phyloP scores from a whole-genome alignment of 2,797 vertebrate genomes.

The Argya squamiceps region DNA sequence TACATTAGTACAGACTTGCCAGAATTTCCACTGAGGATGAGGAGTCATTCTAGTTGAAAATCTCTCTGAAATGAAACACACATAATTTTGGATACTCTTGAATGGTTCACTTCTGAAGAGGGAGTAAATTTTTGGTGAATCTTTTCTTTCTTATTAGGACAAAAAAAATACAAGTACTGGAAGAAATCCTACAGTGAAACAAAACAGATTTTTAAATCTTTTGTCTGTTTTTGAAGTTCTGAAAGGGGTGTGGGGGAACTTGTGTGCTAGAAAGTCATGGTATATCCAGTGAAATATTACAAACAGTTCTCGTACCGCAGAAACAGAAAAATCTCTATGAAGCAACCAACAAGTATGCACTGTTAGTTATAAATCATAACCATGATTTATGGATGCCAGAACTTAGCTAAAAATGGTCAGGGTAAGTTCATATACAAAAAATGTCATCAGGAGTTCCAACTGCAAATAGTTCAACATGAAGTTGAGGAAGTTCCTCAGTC shows the following conservation, averaged over 20 bases:
- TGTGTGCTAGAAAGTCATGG: fast-evolving
- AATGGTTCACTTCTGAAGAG: neutral
- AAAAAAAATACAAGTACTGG: neutral
- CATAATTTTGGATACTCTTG: neutral
- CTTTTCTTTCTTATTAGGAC: neutral
- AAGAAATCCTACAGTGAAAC: neutral
- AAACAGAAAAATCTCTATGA: neutral
- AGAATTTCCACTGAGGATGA: neutral
- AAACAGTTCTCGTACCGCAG: neutral
- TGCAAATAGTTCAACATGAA: neutral
- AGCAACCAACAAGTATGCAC: neutral
- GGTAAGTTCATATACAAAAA: neutral
- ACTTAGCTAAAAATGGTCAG: neutral
- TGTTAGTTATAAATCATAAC: neutral
- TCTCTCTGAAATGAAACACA: neutral
- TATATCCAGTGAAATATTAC: neutral
- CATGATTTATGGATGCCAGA: neutral
- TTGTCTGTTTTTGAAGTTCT: neutral
- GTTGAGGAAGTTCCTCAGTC: neutral
- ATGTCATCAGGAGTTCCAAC: neutral
- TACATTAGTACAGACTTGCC: neutral
- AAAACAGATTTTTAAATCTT: neutral
- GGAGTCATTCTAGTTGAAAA: neutral
- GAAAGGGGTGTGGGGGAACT: fast-evolving
- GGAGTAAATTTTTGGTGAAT: neutral